These are phyloP conservation scores for Thomomys bottae DNA, from an alignment of 2,113 vertebrate species.

Conservation along the genomic window DNA sequence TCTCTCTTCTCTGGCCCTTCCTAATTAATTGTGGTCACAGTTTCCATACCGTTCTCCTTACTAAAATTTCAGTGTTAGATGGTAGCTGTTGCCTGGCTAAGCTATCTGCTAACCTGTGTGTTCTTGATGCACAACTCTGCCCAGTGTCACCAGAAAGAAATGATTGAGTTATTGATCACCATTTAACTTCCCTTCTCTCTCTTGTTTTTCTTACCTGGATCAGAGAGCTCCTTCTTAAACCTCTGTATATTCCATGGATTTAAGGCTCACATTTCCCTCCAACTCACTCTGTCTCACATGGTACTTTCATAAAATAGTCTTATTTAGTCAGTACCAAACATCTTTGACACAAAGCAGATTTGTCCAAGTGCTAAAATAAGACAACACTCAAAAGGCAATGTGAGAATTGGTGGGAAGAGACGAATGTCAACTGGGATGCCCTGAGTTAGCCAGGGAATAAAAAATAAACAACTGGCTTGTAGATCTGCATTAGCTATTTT, in stretches of 20 bases:
- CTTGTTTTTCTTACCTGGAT: not conserved
- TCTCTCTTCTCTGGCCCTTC: not conserved
- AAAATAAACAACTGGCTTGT: constrained; percentile 39
- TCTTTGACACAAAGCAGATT: constrained; percentile 45
- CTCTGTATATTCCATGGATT: not conserved
- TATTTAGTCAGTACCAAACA: constrained; percentile 38
- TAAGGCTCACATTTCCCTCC: not conserved
- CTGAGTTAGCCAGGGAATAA: not conserved
- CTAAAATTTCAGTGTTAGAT: not conserved
- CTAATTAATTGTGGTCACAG: not conserved
- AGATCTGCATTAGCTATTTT: not conserved
- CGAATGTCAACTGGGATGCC: not conserved
- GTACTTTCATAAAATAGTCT: not conserved
- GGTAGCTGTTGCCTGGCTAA: not conserved
- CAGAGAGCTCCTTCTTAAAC: not conserved
- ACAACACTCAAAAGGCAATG: constrained; percentile 31
- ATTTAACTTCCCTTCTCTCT: not conserved
- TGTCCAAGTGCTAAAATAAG: not conserved
- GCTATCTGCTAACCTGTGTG: not conserved
- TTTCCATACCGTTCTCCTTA: not conserved
- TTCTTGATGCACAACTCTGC: not conserved
- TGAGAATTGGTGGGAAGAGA: constrained; percentile 34
- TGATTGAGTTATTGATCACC: not conserved
- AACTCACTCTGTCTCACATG: not conserved
- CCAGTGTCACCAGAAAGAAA: not conserved